A percentile compares a stretch with the other conserved stretches of the same genome.
phyloP scores from a whole-genome alignment of 2,113 vertebrate genomes.

The Orthonyx spaldingii region DNA sequence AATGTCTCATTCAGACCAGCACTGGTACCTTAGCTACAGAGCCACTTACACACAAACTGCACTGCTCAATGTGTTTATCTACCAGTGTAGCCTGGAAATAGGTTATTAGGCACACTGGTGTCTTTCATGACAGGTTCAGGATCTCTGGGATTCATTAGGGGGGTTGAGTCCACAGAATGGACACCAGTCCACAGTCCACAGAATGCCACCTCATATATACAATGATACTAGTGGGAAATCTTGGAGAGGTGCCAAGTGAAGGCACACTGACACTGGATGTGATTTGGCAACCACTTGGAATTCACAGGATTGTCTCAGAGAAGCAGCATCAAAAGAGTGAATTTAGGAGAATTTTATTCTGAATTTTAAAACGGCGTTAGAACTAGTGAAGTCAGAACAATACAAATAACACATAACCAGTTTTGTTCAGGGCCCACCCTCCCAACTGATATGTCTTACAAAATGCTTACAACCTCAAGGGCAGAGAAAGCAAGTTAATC shows the following conservation, averaged over 20 bases:
- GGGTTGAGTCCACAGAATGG: rapidly evolving
- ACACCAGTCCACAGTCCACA: too few relatives aligned
- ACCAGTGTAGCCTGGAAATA: background rate
- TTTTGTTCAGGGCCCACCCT: rapidly evolving
- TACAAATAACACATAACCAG: background rate
- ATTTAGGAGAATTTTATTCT: background rate
- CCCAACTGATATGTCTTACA: background rate
- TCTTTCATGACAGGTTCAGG: background rate
- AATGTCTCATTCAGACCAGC: background rate
- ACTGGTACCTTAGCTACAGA: background rate
- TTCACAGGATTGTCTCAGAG: background rate
- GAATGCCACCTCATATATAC: background rate
- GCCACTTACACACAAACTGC: background rate
- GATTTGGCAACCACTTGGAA: background rate
- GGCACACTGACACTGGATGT: background rate
- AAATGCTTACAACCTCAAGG: background rate
- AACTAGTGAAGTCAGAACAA: background rate
- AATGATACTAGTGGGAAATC: background rate
- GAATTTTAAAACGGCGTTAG: background rate
- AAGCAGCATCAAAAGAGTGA: background rate
- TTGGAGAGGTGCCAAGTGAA: background rate
- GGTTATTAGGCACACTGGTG: background rate
- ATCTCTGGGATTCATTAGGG: rapidly evolving
- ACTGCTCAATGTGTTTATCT: background rate
- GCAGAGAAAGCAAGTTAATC: background rate